A percentile compares a stretch with the other conserved stretches of the same genome.
phyloP scores from a whole-genome alignment of 1,140 invertebrate species.

The Drosophila carrolli region DNA sequence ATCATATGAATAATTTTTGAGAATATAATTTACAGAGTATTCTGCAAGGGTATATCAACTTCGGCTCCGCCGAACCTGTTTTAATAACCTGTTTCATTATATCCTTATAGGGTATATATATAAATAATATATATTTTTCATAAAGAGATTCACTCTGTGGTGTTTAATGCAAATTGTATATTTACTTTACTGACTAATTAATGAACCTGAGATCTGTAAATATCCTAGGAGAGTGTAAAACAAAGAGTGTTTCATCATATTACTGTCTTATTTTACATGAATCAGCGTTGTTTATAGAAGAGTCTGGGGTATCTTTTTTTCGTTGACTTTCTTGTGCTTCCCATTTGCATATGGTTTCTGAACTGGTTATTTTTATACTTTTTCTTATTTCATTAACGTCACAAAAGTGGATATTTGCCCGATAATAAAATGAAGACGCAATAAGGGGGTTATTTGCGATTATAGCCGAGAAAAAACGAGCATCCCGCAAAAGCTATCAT shows the following conservation, averaged over 20 bases:
- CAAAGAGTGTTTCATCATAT: conserved; percentile 1
- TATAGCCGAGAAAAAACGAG: neutral
- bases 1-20: too few species aligned
- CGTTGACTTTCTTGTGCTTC: conserved; percentile 10
- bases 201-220: neutral
- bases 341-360: conserved; percentile 9
- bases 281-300: conserved; percentile 6
- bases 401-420: conserved; percentile 43
- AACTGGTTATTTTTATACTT: conserved; percentile 14
- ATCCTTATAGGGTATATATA: too few species aligned
- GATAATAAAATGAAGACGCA: conserved; percentile 41
- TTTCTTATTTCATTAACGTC: conserved; percentile 15
- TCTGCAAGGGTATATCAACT: too few species aligned
- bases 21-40: too few species aligned
- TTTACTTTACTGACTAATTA: conserved; percentile 1
- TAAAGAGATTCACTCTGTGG: neutral
- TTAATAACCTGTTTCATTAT: too few species aligned
- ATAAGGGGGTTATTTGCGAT: conserved; percentile 9
- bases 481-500: conserved; percentile 19
- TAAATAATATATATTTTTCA: neutral
- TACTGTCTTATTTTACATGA: conserved; percentile 1
- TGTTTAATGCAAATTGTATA: neutral
- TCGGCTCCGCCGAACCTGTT: too few species aligned
- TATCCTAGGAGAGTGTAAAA: neutral
- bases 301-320: conserved; percentile 7